Evolutionary conservation across 2,888 invertebrate genomes (phyloP).

Genomic region (Malachius bipustulatus): DNA sequence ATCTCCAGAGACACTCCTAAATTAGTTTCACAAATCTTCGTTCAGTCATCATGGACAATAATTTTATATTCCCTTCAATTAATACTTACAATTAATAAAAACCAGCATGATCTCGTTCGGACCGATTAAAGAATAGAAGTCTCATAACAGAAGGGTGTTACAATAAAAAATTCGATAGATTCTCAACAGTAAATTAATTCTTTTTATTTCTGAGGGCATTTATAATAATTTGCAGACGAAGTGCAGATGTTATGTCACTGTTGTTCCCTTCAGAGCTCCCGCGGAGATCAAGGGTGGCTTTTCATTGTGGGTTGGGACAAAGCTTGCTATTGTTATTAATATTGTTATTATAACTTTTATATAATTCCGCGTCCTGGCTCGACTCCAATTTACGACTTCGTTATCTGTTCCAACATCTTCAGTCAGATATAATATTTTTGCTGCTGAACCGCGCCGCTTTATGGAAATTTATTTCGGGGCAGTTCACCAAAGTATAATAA

Average conservation of each 20-base stretch:
- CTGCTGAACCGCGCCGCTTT: no score
- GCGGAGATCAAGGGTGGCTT: conserved; percentile 29
- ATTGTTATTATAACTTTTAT: conserved; percentile 27
- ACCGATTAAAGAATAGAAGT: neutral
- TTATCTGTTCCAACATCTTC: no score
- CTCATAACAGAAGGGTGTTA: neutral
- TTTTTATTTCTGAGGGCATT: conserved; percentile 24
- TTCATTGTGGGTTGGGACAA: conserved; percentile 28
- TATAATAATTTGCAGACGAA: conserved; percentile 32
- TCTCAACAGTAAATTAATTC: conserved; percentile 22
- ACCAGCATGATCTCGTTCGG: neutral
- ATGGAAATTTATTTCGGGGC: no score
- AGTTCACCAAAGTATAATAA: no score
- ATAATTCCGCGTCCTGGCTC: neutral
- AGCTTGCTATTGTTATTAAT: conserved; percentile 31
- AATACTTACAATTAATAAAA: neutral
- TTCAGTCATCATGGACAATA: no score
- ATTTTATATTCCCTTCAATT: neutral
- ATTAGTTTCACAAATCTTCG: no score
- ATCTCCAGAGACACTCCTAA: no score
- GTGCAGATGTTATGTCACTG: conserved; percentile 35
- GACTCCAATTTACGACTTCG: no score
- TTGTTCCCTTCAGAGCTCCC: conserved; percentile 27
- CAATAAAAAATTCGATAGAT: conserved; percentile 16
- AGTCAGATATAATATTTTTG: no score